Conservation (phyloP, 1,140 invertebrate species). For the Neodiprion virginianus region DNA sequence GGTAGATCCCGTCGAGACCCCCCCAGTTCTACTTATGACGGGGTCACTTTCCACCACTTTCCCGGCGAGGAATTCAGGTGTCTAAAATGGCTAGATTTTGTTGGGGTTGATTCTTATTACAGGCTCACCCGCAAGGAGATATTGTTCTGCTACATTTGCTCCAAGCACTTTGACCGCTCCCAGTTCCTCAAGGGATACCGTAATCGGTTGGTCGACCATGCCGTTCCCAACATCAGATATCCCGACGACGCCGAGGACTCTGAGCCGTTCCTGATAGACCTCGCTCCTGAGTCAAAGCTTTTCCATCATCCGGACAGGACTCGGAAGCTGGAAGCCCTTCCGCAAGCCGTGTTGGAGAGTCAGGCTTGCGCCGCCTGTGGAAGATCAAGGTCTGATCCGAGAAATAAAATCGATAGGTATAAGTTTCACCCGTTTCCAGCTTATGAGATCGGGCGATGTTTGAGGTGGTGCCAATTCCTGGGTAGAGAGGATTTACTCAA, state of each 20-base stretch:
- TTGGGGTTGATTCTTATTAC: slow-evolving; percentile 58
- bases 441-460: slow-evolving; percentile 57
- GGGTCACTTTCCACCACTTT: slow-evolving; percentile 58
- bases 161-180: slow-evolving; percentile 54
- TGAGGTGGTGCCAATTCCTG: slow-evolving; percentile 58
- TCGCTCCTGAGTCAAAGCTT: slow-evolving; percentile 34
- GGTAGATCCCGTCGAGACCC: slow-evolving; percentile 50
- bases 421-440: slow-evolving; percentile 61
- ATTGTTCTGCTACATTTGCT: slow-evolving; percentile 59
- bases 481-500: slow-evolving; percentile 57
- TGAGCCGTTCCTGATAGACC: slow-evolving; percentile 34
- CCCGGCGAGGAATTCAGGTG: slow-evolving; percentile 60
- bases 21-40: slow-evolving; percentile 47
- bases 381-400: slow-evolving; percentile 50
- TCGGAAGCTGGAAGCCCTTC: slow-evolving; percentile 44
- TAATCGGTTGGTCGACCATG: slow-evolving; percentile 48
- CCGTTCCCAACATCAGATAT: slow-evolving; percentile 52
- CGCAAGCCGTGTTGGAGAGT: slow-evolving; percentile 47
- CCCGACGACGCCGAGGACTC: slow-evolving; percentile 38
- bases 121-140: slow-evolving; percentile 59
- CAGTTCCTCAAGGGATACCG: slow-evolving; percentile 53
- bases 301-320: slow-evolving; percentile 31
- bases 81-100: slow-evolving; percentile 58
- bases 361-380: slow-evolving; percentile 58
- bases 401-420: slow-evolving; percentile 52